Conservation (phyloP, 2,888 invertebrate genomes). For the Sminthurinus aureus region DNA sequence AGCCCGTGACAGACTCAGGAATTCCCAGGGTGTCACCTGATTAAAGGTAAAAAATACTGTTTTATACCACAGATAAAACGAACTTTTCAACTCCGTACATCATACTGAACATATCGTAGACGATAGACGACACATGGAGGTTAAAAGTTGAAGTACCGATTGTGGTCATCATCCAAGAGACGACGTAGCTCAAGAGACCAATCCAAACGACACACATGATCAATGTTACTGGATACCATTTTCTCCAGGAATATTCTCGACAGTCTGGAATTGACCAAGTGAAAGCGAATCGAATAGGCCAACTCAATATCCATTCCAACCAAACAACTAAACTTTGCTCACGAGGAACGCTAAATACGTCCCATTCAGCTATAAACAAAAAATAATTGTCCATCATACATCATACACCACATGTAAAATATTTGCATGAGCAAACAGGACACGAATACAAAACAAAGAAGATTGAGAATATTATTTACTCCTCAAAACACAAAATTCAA, state of each 20-base stretch:
- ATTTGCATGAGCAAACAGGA: too few relatives aligned
- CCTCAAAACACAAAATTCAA: background rate
- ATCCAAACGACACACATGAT: slow-evolving; percentile 95
- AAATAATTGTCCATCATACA: too few relatives aligned
- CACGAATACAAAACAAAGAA: background rate
- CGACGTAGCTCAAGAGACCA: slow-evolving; percentile 86
- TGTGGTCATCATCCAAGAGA: slow-evolving; percentile 96
- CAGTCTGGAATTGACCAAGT: slow-evolving; percentile 86
- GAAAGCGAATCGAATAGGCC: slow-evolving; percentile 84
- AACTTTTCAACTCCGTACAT: slow-evolving; percentile 61
- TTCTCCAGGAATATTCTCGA: slow-evolving; percentile 80
- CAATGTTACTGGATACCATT: slow-evolving; percentile 87
- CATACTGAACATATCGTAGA: background rate
- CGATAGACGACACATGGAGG: background rate
- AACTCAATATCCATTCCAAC: slow-evolving; percentile 77
- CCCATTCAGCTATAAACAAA: slow-evolving; percentile 35
- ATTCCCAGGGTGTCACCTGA: slow-evolving; percentile 87
- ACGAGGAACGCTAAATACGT: slow-evolving; percentile 32
- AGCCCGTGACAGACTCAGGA: slow-evolving; percentile 93
- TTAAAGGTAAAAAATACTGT: too few relatives aligned
- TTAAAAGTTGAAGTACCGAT: too few relatives aligned
- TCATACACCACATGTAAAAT: too few relatives aligned
- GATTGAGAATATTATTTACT: too few relatives aligned
- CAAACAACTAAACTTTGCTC: slow-evolving; percentile 27
- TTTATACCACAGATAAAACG: too few relatives aligned